Evolutionary conservation across 64 coral and sea anemone genomes (phyloP).

Genomic region (Dendronephthya gigantea): DNA sequence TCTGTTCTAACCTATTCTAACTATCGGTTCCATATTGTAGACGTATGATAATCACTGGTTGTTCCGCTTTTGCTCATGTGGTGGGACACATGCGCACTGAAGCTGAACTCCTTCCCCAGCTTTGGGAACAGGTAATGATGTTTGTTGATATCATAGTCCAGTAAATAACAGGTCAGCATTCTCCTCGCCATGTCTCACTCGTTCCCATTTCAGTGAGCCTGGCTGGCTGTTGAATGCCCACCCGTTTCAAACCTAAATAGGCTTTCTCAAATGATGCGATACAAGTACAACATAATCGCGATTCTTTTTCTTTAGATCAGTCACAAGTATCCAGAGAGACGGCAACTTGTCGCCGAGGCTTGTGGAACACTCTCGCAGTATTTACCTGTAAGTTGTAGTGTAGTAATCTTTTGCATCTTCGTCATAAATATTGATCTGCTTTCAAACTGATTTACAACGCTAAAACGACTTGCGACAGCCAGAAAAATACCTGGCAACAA

Average conservation of each 20-base stretch:
- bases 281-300: no score
- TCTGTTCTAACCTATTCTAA: no score
- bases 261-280: no score
- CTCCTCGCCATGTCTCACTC: no score
- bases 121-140: slow-evolving; percentile 79
- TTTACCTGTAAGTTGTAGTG: slow-evolving; percentile 49
- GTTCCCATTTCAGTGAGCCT: background rate
- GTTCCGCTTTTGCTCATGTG: slow-evolving; percentile 82
- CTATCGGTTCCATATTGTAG: slow-evolving; percentile 24
- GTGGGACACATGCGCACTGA: slow-evolving; percentile 74
- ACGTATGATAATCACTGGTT: slow-evolving; percentile 98
- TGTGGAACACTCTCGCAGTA: slow-evolving; percentile 69
- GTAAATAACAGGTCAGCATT: no score
- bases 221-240: no score
- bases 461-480: no score
- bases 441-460: no score
- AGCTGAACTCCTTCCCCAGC: slow-evolving; percentile 73
- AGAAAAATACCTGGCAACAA: no score
- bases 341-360: slow-evolving; percentile 83
- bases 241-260: background rate
- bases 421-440: no score
- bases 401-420: background rate
- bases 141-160: no score
- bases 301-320: slow-evolving; percentile 45
- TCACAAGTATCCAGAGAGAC: slow-evolving; percentile 83